Conservation (phyloP, 1,140 invertebrate species). For the Trichomalopsis sarcophagae region DNA sequence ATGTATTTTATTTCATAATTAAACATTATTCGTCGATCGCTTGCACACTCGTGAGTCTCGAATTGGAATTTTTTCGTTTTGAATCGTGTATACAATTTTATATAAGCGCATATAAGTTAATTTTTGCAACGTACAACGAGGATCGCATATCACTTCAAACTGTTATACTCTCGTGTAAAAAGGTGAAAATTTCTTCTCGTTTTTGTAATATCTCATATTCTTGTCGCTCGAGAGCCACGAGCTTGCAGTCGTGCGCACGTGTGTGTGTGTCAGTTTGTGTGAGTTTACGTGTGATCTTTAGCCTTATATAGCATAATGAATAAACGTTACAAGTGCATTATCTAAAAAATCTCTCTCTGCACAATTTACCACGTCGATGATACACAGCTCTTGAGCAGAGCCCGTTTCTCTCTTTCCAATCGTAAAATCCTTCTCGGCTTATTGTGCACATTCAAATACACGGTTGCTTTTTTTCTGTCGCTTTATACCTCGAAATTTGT, state of each 20-base stretch:
- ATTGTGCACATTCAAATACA: constrained; percentile 69
- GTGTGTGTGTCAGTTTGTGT: not conserved
- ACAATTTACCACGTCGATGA: not conserved
- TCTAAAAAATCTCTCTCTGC: constrained; percentile 68
- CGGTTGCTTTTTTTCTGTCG: not conserved
- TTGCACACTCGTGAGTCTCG: constrained; percentile 59
- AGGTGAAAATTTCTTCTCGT: not conserved
- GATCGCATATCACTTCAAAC: not conserved
- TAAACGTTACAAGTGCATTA: constrained; percentile 73
- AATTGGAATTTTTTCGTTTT: constrained; percentile 9
- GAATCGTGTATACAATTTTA: not conserved
- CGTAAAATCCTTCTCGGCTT: no score
- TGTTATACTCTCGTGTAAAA: constrained; percentile 19
- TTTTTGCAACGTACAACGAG: not conserved
- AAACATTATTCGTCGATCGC: constrained; percentile 53
- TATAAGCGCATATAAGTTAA: not conserved
- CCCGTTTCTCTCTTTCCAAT: not conserved
- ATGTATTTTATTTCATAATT: constrained; percentile 65
- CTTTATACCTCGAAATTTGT: constrained; percentile 68
- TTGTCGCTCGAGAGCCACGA: constrained; percentile 54
- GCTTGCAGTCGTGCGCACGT: constrained; percentile 58
- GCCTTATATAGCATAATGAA: constrained; percentile 66
- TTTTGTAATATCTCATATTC: not conserved
- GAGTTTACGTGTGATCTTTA: constrained; percentile 54
- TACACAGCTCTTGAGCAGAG: no score